Evolutionary conservation across 2,888 invertebrate species (phyloP).

Genomic region (Lithodes maja): DNA sequence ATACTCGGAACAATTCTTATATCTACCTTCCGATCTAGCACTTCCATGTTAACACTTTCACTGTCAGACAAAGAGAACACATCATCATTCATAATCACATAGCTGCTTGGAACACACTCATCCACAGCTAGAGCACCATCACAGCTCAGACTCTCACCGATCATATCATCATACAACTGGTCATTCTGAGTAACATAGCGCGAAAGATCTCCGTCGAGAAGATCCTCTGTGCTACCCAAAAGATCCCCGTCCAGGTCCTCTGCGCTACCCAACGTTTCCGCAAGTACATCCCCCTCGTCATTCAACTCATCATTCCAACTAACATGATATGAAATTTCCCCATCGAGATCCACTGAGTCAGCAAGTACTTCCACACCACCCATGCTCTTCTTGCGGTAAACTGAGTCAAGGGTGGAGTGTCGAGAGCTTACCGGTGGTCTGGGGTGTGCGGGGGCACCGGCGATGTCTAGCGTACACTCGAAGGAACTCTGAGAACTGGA

Average conservation of each 20-base stretch:
- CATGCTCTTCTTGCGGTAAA: not conserved
- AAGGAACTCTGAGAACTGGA: constrained; percentile 37
- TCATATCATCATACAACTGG: too few species aligned
- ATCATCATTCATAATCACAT: not conserved
- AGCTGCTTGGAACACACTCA: not conserved
- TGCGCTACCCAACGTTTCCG: too few species aligned
- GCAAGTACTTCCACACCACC: not conserved
- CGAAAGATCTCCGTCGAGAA: too few species aligned
- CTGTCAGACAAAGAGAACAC: not conserved
- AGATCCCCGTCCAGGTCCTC: too few species aligned
- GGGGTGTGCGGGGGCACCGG: constrained; percentile 18
- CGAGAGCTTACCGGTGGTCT: constrained; percentile 40
- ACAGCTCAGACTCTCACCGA: not conserved
- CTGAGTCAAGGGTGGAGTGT: not conserved
- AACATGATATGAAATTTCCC: too few species aligned
- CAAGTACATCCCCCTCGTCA: too few species aligned
- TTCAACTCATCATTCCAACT: too few species aligned
- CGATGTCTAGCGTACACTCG: constrained; percentile 42
- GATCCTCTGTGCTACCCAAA: too few species aligned
- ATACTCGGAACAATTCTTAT: constrained; percentile 54
- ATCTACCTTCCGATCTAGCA: constrained; percentile 42
- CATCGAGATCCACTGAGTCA: too few species aligned
- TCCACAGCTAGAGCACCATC: not conserved
- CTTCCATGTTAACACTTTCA: constrained; percentile 31
- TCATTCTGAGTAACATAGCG: too few species aligned